Conservation (phyloP, 2,888 invertebrate species). For the Dorcus parallelipipedus region DNA sequence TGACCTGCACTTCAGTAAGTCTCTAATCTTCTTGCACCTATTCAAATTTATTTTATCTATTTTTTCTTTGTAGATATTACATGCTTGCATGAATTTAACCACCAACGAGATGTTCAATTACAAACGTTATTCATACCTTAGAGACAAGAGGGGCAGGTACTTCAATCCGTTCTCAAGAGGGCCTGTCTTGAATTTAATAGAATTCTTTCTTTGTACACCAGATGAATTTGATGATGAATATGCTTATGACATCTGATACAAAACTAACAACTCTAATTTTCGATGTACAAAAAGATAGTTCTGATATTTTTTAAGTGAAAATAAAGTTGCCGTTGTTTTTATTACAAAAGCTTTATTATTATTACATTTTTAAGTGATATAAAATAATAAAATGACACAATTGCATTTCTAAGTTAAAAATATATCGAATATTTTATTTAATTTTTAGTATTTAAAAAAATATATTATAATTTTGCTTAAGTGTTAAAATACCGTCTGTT, state of each 20-base stretch:
- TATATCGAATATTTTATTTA: too few species aligned
- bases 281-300: too few species aligned
- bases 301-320: too few species aligned
- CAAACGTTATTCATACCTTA: conserved; percentile 83
- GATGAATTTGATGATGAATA: conserved; percentile 72
- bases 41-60: not conserved
- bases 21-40: not conserved
- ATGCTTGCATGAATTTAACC: conserved; percentile 90
- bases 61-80: conserved; percentile 62
- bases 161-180: conserved; percentile 92
- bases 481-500: too few species aligned
- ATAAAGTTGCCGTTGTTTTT: too few species aligned
- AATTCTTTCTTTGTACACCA: conserved; percentile 85
- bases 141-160: conserved; percentile 84
- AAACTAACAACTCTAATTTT: not conserved
- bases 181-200: conserved; percentile 79
- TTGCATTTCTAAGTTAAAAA: too few species aligned
- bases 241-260: conserved; percentile 43
- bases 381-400: too few species aligned
- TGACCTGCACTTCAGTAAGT: conserved; percentile 83
- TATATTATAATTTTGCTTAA: too few species aligned
- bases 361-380: too few species aligned
- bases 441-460: too few species aligned
- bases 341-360: too few species aligned
- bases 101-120: conserved; percentile 95